These are phyloP conservation scores for Brienomyrus brachyistius DNA, from an alignment of 2,113 vertebrate species.

Conservation along the genomic window DNA sequence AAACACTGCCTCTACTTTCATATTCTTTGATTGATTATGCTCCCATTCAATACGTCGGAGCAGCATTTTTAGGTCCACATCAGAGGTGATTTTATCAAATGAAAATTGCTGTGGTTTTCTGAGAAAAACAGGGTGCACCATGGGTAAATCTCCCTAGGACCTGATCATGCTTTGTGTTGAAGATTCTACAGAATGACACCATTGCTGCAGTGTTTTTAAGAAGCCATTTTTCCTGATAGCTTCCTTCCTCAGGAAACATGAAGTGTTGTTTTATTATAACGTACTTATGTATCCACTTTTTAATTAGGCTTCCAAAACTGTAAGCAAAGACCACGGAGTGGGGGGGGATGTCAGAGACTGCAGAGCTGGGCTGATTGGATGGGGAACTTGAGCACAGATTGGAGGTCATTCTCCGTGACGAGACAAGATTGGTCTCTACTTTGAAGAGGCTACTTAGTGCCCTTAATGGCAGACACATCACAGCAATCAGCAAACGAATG, in stretches of 20 bases:
- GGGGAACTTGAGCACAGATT: conserved; percentile 52
- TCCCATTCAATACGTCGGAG: background rate
- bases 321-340: background rate
- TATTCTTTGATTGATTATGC: conserved; percentile 8
- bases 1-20: background rate
- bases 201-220: conserved; percentile 2
- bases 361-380: conserved; percentile 57
- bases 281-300: background rate
- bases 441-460: conserved; percentile 44
- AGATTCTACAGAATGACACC: background rate
- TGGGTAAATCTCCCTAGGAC: background rate
- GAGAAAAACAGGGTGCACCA: background rate
- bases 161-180: conserved; percentile 10
- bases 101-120: background rate
- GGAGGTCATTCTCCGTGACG: conserved; percentile 49
- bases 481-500: conserved; percentile 50
- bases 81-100: conserved; percentile 13
- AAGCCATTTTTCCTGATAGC: background rate
- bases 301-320: conserved; percentile 3
- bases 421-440: conserved; percentile 32
- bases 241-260: background rate
- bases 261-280: conserved; percentile 15
- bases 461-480: conserved; percentile 43
- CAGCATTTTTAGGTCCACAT: background rate
- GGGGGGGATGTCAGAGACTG: conserved; percentile 42